These are phyloP conservation scores for Halichoeres trimaculatus DNA, from an alignment of 2,113 vertebrate species.

Conservation along the genomic window DNA sequence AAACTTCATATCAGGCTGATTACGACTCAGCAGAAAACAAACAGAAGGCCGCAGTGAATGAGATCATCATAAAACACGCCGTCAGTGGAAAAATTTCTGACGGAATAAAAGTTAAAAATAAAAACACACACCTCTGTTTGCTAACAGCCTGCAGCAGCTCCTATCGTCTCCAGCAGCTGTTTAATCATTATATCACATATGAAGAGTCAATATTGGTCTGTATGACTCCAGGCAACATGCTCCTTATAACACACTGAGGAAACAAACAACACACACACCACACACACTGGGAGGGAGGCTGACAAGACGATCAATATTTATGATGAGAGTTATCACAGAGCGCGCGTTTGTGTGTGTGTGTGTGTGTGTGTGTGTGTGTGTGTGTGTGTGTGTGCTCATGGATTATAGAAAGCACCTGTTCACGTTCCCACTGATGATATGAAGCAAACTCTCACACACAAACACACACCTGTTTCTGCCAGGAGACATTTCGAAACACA, in stretches of 20 bases:
- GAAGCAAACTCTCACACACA: not conserved
- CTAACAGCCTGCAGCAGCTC: too few species aligned
- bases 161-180: too few species aligned
- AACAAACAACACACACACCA: not conserved
- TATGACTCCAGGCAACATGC: not conserved
- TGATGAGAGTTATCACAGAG: not conserved
- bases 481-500: slow-evolving; percentile 10
- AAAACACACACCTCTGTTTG: too few species aligned
- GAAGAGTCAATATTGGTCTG: not conserved
- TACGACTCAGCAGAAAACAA: too few species aligned
- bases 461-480: not conserved
- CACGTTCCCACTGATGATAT: slow-evolving; percentile 7
- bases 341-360: too few species aligned
- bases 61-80: too few species aligned
- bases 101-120: too few species aligned
- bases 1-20: too few species aligned
- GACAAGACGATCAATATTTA: not conserved
- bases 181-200: too few species aligned
- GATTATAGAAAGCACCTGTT: slow-evolving; percentile 34
- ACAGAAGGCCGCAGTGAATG: too few species aligned
- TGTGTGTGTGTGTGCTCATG: not conserved
- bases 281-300: too few species aligned
- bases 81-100: too few species aligned
- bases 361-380: not conserved
- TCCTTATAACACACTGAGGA: not conserved